Evolutionary conservation across 2,797 vertebrate genomes (phyloP).

Genomic region (Pipistrellus pygmaeus): DNA sequence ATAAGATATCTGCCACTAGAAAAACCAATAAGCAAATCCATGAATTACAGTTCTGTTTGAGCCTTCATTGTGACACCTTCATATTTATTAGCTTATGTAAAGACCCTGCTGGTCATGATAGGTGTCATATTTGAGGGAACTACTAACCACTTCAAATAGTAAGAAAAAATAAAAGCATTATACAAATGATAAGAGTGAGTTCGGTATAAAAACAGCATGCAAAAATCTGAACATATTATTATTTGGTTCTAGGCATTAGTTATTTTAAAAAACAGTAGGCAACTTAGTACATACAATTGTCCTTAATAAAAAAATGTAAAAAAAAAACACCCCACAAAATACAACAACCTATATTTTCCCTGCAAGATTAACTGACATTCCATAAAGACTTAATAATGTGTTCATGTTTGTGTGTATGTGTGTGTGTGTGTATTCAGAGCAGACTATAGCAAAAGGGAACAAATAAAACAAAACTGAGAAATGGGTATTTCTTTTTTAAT

Average conservation of each 20-base stretch:
- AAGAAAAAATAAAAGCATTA: background rate
- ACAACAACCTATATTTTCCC: too few relatives aligned
- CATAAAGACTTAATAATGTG: background rate
- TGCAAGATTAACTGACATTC: background rate
- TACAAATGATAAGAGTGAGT: background rate
- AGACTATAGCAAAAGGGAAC: background rate
- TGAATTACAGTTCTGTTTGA: background rate
- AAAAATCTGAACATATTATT: conserved; percentile 28
- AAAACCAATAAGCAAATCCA: background rate
- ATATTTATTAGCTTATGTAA: background rate
- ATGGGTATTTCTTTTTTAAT: background rate
- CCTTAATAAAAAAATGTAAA: conserved; percentile 24
- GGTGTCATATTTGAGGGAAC: background rate
- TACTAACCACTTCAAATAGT: background rate
- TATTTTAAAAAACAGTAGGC: background rate
- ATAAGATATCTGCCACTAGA: background rate
- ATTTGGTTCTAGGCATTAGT: background rate
- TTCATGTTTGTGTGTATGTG: too few relatives aligned
- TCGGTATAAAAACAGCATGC: background rate
- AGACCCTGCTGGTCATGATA: background rate
- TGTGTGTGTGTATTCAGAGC: background rate
- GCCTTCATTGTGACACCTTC: background rate
- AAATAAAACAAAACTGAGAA: background rate
- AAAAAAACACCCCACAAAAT: too few relatives aligned
- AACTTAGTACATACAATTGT: conserved; percentile 23